Evolutionary conservation across 2,797 vertebrate species (phyloP), one percentile per base, ranked within the genome.

Genomic region (Salarias fasciatus): DNA sequence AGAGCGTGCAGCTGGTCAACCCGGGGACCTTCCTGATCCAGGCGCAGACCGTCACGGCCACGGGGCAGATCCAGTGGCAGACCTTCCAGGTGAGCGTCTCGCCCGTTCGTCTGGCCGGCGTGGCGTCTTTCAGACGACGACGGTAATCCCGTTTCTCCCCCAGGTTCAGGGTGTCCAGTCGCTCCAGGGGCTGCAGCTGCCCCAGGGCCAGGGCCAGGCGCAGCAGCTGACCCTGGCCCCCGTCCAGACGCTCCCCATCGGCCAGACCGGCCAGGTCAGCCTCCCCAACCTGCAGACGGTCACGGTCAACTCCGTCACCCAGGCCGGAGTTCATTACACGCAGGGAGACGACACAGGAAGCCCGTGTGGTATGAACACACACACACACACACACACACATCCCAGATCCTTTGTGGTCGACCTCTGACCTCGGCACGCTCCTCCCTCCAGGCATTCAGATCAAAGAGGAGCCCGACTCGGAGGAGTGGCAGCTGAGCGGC

Each of bases 31-130:
- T 99, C 90, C 92, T 99, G 86, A 98, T 99, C 92, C 98, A 99
- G 94, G 97, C 98, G 72, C 98, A 98, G 85, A 99, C 97, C 12
- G 95, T 99, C 92, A 95, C 94, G 5, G 95, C 97, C 62, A 98
- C 97, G 2, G 98, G 98, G 70, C 97, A 99, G 92, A 99, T 99
- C 91, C 97, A 98, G 78, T 99, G 98, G 98, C 98, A 99, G 83
- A 99, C 98, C 40, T 99, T 99, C 92, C 98, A 99, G 94, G 91
- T 90, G 53, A 61, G 18, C 38, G 45, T 5, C 3, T 3, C 0
- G 8, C n/a, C 5, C 2, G 5, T 4, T n/a, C 12, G 36, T 43
- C 36, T n/a, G n/a, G n/a, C n/a, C n/a, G n/a, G 10, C 6, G 13
- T 3, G 18, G 24, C 18, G 24, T 24, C 33, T 35, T 35, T 33